Evolutionary conservation across 30 jellyfish, hydroid and myxozoan species (phyloP).

Genomic region (Aurelia coerulea): DNA sequence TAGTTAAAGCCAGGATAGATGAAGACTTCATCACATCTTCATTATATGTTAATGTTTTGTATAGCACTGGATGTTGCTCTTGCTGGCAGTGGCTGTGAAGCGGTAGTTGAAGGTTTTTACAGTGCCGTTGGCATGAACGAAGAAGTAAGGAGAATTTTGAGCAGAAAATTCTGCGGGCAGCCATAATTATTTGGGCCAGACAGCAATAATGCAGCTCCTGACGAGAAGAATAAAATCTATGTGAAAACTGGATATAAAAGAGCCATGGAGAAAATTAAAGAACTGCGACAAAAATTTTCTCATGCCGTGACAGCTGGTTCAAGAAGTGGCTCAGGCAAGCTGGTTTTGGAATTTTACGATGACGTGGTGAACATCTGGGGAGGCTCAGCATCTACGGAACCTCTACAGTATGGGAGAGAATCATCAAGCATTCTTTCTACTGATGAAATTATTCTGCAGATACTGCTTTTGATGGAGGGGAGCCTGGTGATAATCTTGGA

Average conservation of each 20-base stretch:
- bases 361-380: too few relatives aligned
- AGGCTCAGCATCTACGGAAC: too few relatives aligned
- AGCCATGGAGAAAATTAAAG: slow-evolving; percentile 10
- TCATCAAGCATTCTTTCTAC: too few relatives aligned
- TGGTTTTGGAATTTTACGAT: too few relatives aligned
- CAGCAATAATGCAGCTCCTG: neutral
- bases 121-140: neutral
- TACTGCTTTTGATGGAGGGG: neutral
- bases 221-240: neutral
- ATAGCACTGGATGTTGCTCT: neutral
- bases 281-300: slow-evolving; percentile 20
- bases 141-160: neutral
- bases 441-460: neutral
- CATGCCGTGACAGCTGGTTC: slow-evolving; percentile 30
- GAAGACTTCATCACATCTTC: neutral
- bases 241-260: slow-evolving; percentile 26
- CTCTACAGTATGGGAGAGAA: slow-evolving; percentile 23
- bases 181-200: neutral
- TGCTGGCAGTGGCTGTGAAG: neutral
- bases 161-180: neutral
- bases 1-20: neutral
- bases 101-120: neutral
- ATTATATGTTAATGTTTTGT: neutral
- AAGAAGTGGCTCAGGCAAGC: too few relatives aligned
- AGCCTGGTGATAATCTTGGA: neutral